phyloP scores from a whole-genome alignment of 1,140 invertebrate genomes.

The Babylonia areolata region DNA sequence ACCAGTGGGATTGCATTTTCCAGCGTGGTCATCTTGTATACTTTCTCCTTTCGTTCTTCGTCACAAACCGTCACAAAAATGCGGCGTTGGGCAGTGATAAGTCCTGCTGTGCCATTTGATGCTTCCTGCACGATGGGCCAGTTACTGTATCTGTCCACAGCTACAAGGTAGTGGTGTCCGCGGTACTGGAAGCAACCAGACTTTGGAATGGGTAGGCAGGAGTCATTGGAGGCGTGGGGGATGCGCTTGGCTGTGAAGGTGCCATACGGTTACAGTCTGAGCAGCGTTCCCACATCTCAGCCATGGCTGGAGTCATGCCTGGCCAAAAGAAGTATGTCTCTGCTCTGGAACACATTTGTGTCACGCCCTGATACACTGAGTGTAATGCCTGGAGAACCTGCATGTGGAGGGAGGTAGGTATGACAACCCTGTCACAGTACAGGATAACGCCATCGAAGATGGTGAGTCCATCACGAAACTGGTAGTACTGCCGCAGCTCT shows the following conservation, averaged over 20 bases:
- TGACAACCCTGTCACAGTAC: slow-evolving; percentile 41
- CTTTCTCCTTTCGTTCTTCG: too few relatives aligned
- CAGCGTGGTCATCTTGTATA: slow-evolving; percentile 67
- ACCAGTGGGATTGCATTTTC: slow-evolving; percentile 95
- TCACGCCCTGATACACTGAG: slow-evolving; percentile 49
- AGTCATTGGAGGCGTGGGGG: slow-evolving; percentile 38
- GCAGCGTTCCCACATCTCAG: slow-evolving; percentile 27
- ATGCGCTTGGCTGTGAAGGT: slow-evolving; percentile 43
- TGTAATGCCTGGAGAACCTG: slow-evolving; percentile 41
- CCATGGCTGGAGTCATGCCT: slow-evolving; percentile 41
- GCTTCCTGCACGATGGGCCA: slow-evolving; percentile 9
- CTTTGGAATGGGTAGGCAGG: slow-evolving; percentile 53
- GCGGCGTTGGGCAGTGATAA: slow-evolving; percentile 38
- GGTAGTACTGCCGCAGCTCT: slow-evolving; percentile 43
- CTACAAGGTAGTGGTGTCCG: slow-evolving; percentile 46
- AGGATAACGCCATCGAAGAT: slow-evolving; percentile 46
- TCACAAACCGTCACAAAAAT: slow-evolving; percentile 56
- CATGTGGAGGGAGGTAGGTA: not conserved
- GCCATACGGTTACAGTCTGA: slow-evolving; percentile 46
- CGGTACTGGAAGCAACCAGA: slow-evolving; percentile 47
- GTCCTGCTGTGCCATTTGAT: slow-evolving; percentile 2
- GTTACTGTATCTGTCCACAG: slow-evolving; percentile 6
- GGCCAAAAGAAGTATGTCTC: slow-evolving; percentile 38
- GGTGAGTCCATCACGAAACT: slow-evolving; percentile 45
- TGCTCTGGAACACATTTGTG: slow-evolving; percentile 48